phyloP scores from a whole-genome alignment of 23 tunicate genomes.

The Aplidium turbinatum region DNA sequence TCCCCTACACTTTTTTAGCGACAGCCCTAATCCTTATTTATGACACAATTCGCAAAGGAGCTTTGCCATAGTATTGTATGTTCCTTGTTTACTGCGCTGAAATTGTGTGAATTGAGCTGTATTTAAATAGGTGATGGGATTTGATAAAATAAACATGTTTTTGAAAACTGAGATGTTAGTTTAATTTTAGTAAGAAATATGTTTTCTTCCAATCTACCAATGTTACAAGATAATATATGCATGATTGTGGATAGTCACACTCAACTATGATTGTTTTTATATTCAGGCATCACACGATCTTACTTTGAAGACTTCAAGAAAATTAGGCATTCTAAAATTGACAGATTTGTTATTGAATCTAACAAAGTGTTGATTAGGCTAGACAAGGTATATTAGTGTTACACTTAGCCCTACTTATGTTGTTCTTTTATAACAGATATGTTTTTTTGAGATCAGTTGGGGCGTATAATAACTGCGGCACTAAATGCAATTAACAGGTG shows the following conservation, averaged over 20 bases:
- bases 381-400: slow-evolving; percentile 60
- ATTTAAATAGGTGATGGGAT: too few species aligned
- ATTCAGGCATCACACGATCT: slow-evolving; percentile 25
- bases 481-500: too few species aligned
- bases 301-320: slow-evolving; percentile 69
- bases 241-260: background rate
- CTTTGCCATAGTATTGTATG: background rate
- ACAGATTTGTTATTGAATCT: slow-evolving; percentile 86
- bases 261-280: background rate
- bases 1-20: background rate
- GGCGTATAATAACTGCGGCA: too few species aligned
- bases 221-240: background rate
- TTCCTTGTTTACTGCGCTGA: too few species aligned
- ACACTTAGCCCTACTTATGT: background rate
- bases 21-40: background rate
- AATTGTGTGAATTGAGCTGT: too few species aligned
- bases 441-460: background rate
- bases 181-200: background rate
- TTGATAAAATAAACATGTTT: too few species aligned
- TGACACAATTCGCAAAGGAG: background rate
- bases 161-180: background rate
- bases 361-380: slow-evolving; percentile 85
- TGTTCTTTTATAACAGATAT: background rate
- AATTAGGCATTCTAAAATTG: slow-evolving; percentile 77
- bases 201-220: background rate